Conservation (phyloP, 2,113 vertebrate species). For the Tetrao urogallus region DNA sequence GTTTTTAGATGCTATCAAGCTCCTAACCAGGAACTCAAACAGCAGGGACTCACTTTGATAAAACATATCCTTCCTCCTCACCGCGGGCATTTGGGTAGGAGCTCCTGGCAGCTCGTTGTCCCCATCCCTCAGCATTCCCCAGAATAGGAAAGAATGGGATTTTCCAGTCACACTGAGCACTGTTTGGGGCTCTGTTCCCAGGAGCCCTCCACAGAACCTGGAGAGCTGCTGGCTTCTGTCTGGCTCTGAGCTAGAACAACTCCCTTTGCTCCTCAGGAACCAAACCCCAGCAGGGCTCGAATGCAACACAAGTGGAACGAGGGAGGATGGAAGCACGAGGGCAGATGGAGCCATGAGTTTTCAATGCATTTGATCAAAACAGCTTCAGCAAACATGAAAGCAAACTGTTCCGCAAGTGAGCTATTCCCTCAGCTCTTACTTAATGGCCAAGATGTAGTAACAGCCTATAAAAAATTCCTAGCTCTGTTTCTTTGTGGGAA, state of each 20-base stretch:
- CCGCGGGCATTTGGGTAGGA: neutral
- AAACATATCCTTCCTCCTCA: constrained; percentile 52
- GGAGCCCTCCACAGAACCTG: neutral
- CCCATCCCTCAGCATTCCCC: neutral
- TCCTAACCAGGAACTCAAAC: constrained; percentile 61
- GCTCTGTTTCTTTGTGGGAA: neutral
- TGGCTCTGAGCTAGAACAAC: neutral
- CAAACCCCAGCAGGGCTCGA: neutral
- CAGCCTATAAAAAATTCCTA: neutral
- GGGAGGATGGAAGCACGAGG: rapidly evolving
- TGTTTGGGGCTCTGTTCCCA: neutral
- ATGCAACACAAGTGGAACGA: neutral
- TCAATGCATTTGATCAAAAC: neutral
- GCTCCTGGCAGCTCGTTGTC: neutral
- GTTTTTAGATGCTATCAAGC: constrained; percentile 37
- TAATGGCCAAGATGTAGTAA: neutral
- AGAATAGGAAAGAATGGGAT: neutral
- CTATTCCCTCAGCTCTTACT: neutral
- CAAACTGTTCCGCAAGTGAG: neutral
- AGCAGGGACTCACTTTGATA: constrained; percentile 40
- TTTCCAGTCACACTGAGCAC: neutral
- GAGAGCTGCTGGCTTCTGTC: neutral
- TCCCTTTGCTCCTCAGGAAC: neutral
- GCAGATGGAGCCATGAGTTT: rapidly evolving
- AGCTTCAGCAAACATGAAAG: neutral